Evolutionary conservation across 2,797 vertebrate genomes (phyloP).

Genomic region (Microctenopoma stevenorrisi): DNA sequence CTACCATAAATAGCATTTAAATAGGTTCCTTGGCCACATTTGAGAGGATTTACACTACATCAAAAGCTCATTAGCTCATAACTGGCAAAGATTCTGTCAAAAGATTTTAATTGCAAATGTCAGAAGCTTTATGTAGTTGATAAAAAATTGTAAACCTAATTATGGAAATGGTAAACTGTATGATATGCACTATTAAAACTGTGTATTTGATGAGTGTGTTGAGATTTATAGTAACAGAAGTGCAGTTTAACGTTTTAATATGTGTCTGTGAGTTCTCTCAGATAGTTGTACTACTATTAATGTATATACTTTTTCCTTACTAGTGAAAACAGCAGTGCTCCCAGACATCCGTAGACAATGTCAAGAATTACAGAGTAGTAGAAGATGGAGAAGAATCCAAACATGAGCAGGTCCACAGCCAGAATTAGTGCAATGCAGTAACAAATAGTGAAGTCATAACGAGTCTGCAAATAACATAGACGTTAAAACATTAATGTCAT

Average conservation of each 20-base stretch:
- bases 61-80: no score
- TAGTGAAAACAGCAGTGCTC: constrained; percentile 89
- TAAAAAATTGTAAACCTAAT: no score
- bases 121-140: no score
- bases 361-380: constrained; percentile 85
- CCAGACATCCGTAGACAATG: constrained; percentile 88
- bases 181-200: no score
- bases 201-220: background rate
- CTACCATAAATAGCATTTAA: no score
- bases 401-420: constrained; percentile 85
- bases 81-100: no score
- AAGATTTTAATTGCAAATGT: no score
- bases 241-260: no score
- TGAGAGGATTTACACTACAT: no score
- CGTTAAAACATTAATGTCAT: no score
- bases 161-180: no score
- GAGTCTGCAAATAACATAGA: constrained; percentile 77
- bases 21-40: no score
- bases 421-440: constrained; percentile 85
- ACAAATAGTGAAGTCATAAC: constrained; percentile 87
- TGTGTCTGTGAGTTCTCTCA: background rate
- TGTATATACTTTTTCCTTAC: constrained; percentile 67
- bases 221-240: background rate
- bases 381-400: constrained; percentile 89
- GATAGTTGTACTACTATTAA: background rate